Evolutionary conservation across 2,888 invertebrate species (phyloP), one percentile per base, ranked within the genome.

Genomic region (Harpagoxenus sublaevis): DNA sequence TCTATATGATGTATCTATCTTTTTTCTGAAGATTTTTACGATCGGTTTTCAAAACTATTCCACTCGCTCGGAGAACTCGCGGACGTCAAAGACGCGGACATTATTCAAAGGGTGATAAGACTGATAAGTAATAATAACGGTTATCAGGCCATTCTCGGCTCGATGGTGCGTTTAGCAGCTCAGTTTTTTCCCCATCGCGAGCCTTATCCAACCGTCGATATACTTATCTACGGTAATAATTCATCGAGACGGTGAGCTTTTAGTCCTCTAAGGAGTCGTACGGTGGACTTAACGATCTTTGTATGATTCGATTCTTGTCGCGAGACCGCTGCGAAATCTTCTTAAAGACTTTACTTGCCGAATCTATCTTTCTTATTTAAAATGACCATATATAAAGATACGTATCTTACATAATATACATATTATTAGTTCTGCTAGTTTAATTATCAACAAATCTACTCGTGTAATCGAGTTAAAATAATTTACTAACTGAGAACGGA

Each of bases 191-290:
- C 74, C 63, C 53, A 31, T 81, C 39, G 48, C 42, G 12, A 31
- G 62, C 12, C 63, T 77, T 82, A 82, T 63, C 77, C 53, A 55
- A 55, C 81, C 55, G 70, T 65, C 68, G 82, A 79, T 66, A 81
- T 68, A 84, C 78, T 85, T 88, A 85, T 87, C 87, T 62, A 39
- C 35, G 60, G 66, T 73, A 86, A 88, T 88, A 84, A 86, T 66
- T 87, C 83, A 84, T 18, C 66, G 63, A 39, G 65, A 57, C 57
- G 60, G 42, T 48, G 31, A 70, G 82, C 60, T 78, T 77, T 75
- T 62, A 79, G 65, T 65, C 45, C 74, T 65, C 48, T 48, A 42
- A 66, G 45, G 71, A 74, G 42, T 83, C 78, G 53, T 66, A 62
- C 71, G 70, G 31, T 48, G 48, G 42, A 68, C 82, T 82, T 81